Evolutionary conservation across 2,888 invertebrate species (phyloP).

Genomic region (Cephus spinipes): DNA sequence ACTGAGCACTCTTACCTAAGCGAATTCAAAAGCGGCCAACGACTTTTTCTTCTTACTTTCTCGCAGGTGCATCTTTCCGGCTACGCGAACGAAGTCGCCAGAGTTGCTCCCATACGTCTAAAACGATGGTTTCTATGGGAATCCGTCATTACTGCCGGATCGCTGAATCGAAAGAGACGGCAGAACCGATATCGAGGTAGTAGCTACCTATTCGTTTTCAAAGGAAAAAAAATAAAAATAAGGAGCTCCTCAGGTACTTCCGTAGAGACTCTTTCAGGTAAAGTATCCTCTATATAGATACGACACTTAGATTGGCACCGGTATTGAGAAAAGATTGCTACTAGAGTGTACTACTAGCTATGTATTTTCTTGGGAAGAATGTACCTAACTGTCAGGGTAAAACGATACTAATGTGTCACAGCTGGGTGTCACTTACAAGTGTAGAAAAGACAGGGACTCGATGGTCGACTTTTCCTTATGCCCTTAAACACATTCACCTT

Average conservation of each 20-base stretch:
- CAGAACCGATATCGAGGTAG: background rate
- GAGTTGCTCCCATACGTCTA: background rate
- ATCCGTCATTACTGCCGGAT: background rate
- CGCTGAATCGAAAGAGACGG: background rate
- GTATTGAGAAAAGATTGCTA: background rate
- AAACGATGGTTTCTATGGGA: background rate
- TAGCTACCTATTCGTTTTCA: background rate
- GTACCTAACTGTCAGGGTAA: background rate
- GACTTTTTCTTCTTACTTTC: background rate
- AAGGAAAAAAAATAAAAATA: background rate
- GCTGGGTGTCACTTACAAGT: background rate
- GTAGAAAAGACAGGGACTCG: background rate
- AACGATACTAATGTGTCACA: background rate
- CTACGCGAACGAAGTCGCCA: background rate
- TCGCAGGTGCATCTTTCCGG: background rate
- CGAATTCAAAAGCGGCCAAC: constrained; percentile 7
- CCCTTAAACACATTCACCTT: background rate
- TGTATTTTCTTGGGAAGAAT: background rate
- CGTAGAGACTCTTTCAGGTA: background rate
- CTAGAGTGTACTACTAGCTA: background rate
- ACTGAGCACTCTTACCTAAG: background rate
- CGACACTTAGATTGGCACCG: background rate
- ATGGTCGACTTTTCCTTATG: background rate
- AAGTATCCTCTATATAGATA: background rate
- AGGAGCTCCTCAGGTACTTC: background rate